phyloP scores from a whole-genome alignment of 2,888 invertebrate genomes.

The Chaetogeoica ovagalla region DNA sequence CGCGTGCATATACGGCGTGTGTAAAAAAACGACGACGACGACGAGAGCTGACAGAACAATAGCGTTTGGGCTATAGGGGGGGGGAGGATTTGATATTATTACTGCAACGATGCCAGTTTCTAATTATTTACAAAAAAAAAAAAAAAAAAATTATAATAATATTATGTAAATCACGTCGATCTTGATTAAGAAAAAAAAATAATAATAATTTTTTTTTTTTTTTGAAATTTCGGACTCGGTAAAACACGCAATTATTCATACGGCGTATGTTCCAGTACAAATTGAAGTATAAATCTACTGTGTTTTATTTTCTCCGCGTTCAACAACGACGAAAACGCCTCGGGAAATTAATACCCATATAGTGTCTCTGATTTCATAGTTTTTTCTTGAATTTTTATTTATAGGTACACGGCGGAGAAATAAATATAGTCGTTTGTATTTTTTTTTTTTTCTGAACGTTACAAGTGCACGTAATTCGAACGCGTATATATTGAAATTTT shows the following conservation, averaged over 20 bases:
- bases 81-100: conserved; percentile 28
- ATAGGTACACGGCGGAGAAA: too few species aligned
- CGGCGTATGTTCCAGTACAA: too few species aligned
- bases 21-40: conserved; percentile 21
- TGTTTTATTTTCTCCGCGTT: too few species aligned
- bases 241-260: neutral
- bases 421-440: too few species aligned
- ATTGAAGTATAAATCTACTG: too few species aligned
- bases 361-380: too few species aligned
- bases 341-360: too few species aligned
- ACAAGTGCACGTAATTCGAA: too few species aligned
- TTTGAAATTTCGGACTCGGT: neutral
- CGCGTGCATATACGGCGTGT: neutral
- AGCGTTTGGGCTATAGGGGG: conserved; percentile 24
- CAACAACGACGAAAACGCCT: too few species aligned
- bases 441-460: too few species aligned
- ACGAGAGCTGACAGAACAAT: conserved; percentile 46
- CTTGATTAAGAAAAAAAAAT: conserved; percentile 28
- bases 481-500: too few species aligned
- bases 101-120: conserved; percentile 20
- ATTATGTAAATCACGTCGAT: conserved; percentile 20
- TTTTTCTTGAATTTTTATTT: too few species aligned
- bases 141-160: neutral
- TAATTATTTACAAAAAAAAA: conserved; percentile 18
- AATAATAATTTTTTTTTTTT: neutral